Base-by-base conservation (phyloP, 2,797 vertebrate species). In the Rhinella marina region DNA sequence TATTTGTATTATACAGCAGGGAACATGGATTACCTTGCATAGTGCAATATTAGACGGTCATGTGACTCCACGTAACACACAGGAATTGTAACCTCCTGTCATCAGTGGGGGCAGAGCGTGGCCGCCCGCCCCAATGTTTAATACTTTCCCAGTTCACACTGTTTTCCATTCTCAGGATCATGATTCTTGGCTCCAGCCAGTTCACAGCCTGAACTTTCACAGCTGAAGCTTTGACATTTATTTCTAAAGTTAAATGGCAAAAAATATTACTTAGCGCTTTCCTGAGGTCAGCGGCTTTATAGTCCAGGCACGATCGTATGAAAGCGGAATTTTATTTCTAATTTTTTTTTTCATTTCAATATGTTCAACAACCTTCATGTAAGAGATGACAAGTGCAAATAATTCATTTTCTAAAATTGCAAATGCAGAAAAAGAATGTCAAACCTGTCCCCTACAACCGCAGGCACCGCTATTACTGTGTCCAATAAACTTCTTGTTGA, bases 201-300 rank as follows among this genome's bases (percentile, higher is more conserved):
- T 76, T 76, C 25, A 81, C 19, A 59, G 29, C 10, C 57, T 62
- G 78, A 81, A 23, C 29, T 3, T 77, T 81, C 29, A 32, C 27
- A 1, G 56, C 57, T 62, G 27, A 81, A 32, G 21, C 29, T 64
- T 48, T 81, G 79, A 62, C 57, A 81, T 81, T 81, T 81, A 62
- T 81, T 62, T 48, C 32, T 50, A 14, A 81, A 48, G 32, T 61
- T 62, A 81, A 81, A 81, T 41, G 29, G 29, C 57, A 81, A 62
- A 80, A 59, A 13, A 23, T 50, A 52, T 54, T 14, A 77, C n/a
- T 77, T 52, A 25, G 41, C n/a, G 48, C 48, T 54, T 54, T 75
- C 41, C 41, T 23, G 72, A 75, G 41, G 21, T 50, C 23, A 13
- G 72, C 32, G 48, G 21, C 72, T 75, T 50, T 77, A 25, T 5